phyloP scores from a whole-genome alignment of 2,888 invertebrate genomes.

The Diarsia rubi region DNA sequence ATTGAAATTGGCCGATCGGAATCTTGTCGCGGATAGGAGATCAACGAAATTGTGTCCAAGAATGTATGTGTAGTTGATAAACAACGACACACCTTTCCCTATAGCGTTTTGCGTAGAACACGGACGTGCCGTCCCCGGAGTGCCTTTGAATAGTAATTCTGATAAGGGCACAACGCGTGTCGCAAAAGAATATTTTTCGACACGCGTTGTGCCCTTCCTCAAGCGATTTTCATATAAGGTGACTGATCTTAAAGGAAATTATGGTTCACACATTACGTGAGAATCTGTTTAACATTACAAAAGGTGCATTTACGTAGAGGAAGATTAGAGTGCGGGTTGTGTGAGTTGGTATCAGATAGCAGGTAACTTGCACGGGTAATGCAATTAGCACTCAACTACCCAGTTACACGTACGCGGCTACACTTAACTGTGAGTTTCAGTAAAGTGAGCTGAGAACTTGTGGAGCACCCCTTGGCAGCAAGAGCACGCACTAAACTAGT shows the following conservation, averaged over 20 bases:
- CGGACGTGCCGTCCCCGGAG: slow-evolving; percentile 42
- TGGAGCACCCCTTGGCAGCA: slow-evolving; percentile 26
- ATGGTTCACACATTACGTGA: neutral
- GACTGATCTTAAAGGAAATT: slow-evolving; percentile 18
- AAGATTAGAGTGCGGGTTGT: slow-evolving; percentile 11
- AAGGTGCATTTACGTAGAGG: slow-evolving; percentile 10
- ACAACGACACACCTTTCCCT: slow-evolving; percentile 38
- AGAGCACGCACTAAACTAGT: slow-evolving; percentile 62
- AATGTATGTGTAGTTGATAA: slow-evolving; percentile 12
- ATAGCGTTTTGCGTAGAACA: slow-evolving; percentile 29
- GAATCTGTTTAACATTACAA: neutral
- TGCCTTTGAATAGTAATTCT: slow-evolving; percentile 52
- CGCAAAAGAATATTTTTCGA: slow-evolving; percentile 42
- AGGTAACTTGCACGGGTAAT: slow-evolving; percentile 10
- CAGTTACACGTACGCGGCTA: slow-evolving; percentile 2
- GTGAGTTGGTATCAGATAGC: slow-evolving; percentile 3
- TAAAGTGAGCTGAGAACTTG: slow-evolving; percentile 19
- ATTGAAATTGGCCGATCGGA: slow-evolving; percentile 1
- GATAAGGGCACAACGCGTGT: slow-evolving; percentile 52
- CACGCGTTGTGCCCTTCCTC: slow-evolving; percentile 19
- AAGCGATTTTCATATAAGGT: slow-evolving; percentile 21
- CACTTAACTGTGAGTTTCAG: slow-evolving; percentile 26
- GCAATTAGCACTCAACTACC: slow-evolving; percentile 20
- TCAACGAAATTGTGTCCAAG: neutral
- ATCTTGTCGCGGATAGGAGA: neutral